Conservation (phyloP, 2,888 invertebrate species). For the Acrobasis repandana region DNA sequence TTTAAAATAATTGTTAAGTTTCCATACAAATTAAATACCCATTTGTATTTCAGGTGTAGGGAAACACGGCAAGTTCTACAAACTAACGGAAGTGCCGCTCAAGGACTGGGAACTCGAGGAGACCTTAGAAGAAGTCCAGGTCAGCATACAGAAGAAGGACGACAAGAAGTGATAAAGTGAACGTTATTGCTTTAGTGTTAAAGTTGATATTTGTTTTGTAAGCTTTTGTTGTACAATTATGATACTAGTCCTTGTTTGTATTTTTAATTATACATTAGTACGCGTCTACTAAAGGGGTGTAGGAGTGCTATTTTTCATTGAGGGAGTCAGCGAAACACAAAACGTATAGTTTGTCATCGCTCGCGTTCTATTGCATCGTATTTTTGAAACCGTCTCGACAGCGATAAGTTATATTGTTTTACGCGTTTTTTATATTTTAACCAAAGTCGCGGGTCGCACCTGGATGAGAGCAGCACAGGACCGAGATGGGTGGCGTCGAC, state of each 20-base stretch:
- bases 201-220: constrained; percentile 31
- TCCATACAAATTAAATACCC: not conserved
- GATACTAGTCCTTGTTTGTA: constrained; percentile 24
- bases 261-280: not conserved
- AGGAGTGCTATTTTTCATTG: no score
- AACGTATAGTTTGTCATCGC: no score
- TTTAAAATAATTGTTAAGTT: no score
- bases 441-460: no score
- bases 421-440: no score
- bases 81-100: constrained; percentile 81
- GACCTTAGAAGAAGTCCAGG: constrained; percentile 49
- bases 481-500: no score
- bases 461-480: no score
- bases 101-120: constrained; percentile 86
- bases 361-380: no score
- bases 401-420: no score
- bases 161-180: constrained; percentile 28
- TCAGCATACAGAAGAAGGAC: constrained; percentile 36
- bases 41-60: constrained; percentile 75
- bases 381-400: no score
- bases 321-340: no score
- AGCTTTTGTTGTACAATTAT: constrained; percentile 17
- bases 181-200: constrained; percentile 19
- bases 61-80: constrained; percentile 86
- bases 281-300: no score